Evolutionary conservation across 2,888 invertebrate genomes (phyloP).

Genomic region (Nebria salina): DNA sequence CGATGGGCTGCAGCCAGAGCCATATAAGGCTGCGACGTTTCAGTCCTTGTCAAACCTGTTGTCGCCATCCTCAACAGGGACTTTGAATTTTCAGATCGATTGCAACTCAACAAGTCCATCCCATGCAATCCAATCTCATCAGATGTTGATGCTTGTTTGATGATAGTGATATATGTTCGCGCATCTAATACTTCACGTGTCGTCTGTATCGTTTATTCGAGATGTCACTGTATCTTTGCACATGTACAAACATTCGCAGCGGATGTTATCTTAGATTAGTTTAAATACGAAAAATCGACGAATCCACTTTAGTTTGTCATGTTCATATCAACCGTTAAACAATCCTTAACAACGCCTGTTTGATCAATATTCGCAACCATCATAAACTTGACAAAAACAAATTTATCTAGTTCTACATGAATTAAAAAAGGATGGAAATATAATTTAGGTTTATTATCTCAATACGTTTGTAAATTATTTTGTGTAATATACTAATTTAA

Average conservation of each 20-base stretch:
- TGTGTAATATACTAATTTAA: too few relatives aligned
- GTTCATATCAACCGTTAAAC: too few relatives aligned
- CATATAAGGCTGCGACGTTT: slow-evolving; percentile 31
- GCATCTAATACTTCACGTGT: neutral
- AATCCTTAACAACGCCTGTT: too few relatives aligned
- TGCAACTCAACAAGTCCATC: neutral
- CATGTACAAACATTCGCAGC: neutral
- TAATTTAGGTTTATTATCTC: too few relatives aligned
- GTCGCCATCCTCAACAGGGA: neutral
- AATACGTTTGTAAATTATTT: too few relatives aligned
- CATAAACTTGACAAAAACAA: too few relatives aligned
- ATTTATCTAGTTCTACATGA: too few relatives aligned
- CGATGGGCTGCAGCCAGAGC: neutral
- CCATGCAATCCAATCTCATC: neutral
- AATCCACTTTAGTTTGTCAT: neutral
- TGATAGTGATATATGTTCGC: neutral
- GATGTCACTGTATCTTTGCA: neutral
- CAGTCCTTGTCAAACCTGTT: slow-evolving; percentile 38
- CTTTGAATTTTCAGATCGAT: neutral
- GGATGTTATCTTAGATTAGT: neutral
- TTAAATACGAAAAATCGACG: neutral
- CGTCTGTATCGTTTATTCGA: neutral
- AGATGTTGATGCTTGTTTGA: neutral
- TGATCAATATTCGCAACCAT: too few relatives aligned
- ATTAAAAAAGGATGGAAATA: too few relatives aligned